Evolutionary conservation across 2,888 invertebrate genomes (phyloP).

Genomic region (Epinotia ramella): DNA sequence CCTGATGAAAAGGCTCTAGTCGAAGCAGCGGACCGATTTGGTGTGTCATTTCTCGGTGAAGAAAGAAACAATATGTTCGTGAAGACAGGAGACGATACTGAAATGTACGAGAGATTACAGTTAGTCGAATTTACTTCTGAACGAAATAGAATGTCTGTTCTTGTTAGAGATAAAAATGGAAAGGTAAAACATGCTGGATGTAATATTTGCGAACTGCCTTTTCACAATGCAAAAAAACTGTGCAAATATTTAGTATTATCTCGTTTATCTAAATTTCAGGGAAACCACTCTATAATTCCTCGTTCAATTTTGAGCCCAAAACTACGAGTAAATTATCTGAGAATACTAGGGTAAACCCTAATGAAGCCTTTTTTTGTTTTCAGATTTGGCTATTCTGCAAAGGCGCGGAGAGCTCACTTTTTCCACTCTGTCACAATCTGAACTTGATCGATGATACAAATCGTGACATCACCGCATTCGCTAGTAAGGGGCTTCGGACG

Average conservation of each 20-base stretch:
- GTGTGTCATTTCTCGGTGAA: conserved; percentile 88
- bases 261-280: too few relatives aligned
- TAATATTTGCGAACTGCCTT: background rate
- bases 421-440: conserved; percentile 85
- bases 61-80: conserved; percentile 89
- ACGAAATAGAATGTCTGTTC: conserved; percentile 96
- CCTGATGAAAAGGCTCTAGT: conserved; percentile 97
- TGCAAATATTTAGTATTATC: too few relatives aligned
- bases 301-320: background rate
- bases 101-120: conserved; percentile 88
- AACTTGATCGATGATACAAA: conserved; percentile 77
- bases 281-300: background rate
- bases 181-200: conserved; percentile 65
- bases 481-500: conserved; percentile 91
- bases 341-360: too few relatives aligned
- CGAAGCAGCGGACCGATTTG: conserved; percentile 93
- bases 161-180: conserved; percentile 88
- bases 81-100: conserved; percentile 77
- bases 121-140: conserved; percentile 95
- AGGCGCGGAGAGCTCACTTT: conserved; percentile 92
- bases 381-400: conserved; percentile 90
- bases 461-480: conserved; percentile 83
- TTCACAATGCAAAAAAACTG: background rate
- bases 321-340: background rate
- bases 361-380: background rate